Percentiles rank a stretch among this genome's conserved stretches.
Evolutionary conservation across 2,113 vertebrate genomes (phyloP).

Genomic region (Irena cyanogastra): DNA sequence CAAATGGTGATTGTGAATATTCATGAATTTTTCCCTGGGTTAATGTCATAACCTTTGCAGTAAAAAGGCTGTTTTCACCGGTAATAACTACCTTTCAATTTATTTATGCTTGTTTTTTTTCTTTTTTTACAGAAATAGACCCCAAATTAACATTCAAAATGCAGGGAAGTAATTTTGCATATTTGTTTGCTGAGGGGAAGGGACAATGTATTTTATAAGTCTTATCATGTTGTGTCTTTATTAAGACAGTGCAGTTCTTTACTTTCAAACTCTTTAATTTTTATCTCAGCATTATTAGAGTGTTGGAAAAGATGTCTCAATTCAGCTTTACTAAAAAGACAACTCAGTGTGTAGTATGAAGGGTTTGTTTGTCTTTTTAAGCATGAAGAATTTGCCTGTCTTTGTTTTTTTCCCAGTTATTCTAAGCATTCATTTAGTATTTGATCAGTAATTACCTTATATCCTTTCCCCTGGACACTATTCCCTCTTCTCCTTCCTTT

Average conservation of each 20-base stretch:
- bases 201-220: neutral
- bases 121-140: neutral
- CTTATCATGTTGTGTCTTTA: neutral
- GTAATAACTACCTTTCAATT: constrained; percentile 42
- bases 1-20: constrained; percentile 65
- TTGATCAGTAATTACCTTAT: neutral
- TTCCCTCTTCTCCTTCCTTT: neutral
- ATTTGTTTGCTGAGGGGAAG: neutral
- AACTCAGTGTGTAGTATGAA: neutral
- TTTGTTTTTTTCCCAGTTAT: neutral
- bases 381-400: neutral
- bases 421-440: neutral
- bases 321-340: neutral
- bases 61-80: constrained; percentile 30
- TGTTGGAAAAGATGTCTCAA: neutral
- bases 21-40: constrained; percentile 65
- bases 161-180: neutral
- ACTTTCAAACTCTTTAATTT: neutral
- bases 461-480: neutral
- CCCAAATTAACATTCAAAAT: constrained; percentile 20
- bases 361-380: neutral
- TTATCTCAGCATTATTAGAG: neutral
- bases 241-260: neutral
- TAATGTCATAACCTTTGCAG: constrained; percentile 60
- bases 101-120: neutral